These are phyloP conservation scores for Pseudanteris insignis DNA, from an alignment of 2,888 invertebrate species.

Conservation along the genomic window DNA sequence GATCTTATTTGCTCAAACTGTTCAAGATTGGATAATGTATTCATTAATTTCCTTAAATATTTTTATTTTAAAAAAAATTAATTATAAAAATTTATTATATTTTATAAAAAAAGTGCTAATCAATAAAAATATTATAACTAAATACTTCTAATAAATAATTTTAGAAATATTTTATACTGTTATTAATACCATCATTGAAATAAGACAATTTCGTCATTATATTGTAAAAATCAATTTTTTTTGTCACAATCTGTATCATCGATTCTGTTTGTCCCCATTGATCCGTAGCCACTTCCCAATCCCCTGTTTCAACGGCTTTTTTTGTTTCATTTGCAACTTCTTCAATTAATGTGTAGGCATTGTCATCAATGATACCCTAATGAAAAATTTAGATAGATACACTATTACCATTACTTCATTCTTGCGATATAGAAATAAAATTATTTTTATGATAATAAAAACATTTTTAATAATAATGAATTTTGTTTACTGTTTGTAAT, in stretches of 20 bases:
- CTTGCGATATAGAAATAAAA: too few relatives aligned
- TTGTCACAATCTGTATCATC: slow-evolving; percentile 68
- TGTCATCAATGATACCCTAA: slow-evolving; percentile 75
- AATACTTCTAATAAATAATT: too few relatives aligned
- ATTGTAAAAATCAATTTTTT: slow-evolving; percentile 83
- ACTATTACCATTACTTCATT: too few relatives aligned
- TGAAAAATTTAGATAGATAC: too few relatives aligned
- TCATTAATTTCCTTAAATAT: too few relatives aligned
- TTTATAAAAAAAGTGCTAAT: too few relatives aligned
- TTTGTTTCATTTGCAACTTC: slow-evolving; percentile 70
- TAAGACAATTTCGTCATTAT: slow-evolving; percentile 70
- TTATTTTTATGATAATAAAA: too few relatives aligned
- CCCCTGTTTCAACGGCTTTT: slow-evolving; percentile 69
- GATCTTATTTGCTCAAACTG: too few relatives aligned
- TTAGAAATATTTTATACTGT: too few relatives aligned
- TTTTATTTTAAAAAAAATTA: too few relatives aligned
- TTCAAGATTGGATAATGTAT: too few relatives aligned
- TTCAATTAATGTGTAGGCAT: slow-evolving; percentile 73
- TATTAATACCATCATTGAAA: slow-evolving; percentile 7
- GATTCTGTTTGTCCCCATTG: slow-evolving; percentile 75
- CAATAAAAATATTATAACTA: neutral
- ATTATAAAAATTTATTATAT: too few relatives aligned
- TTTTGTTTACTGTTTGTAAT: slow-evolving; percentile 70
- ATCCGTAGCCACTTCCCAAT: slow-evolving; percentile 72
- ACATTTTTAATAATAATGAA: neutral